phyloP scores from a whole-genome alignment of 2,888 invertebrate species.

The Lithosia quadra region DNA sequence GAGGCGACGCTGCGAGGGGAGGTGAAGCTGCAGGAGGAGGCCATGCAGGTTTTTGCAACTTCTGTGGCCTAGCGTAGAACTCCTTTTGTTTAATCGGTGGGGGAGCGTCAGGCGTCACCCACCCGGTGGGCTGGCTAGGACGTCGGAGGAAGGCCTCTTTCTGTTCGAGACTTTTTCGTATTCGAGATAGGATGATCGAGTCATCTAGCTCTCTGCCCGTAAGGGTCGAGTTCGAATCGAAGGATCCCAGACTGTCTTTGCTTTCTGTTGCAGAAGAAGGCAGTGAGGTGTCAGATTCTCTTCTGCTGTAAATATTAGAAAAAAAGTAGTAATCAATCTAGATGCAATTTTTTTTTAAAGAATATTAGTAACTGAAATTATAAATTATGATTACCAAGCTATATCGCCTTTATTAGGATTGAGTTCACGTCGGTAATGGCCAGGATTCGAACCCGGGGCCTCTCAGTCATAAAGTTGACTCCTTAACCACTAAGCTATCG shows the following conservation, averaged over 20 bases:
- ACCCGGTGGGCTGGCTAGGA: conserved; percentile 89
- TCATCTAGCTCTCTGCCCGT: conserved; percentile 90
- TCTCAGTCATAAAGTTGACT: too few species aligned
- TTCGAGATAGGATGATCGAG: conserved; percentile 91
- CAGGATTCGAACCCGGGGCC: too few species aligned
- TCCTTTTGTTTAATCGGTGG: conserved; percentile 89
- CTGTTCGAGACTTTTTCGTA: conserved; percentile 94
- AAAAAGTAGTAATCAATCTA: not conserved
- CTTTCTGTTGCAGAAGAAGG: conserved; percentile 89
- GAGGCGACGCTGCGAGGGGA: conserved; percentile 88
- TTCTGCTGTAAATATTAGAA: conserved; percentile 68
- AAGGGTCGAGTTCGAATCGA: conserved; percentile 89
- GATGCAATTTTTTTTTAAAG: too few species aligned
- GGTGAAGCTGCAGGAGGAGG: conserved; percentile 87
- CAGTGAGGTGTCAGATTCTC: conserved; percentile 88
- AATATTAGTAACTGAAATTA: too few species aligned
- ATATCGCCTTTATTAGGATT: too few species aligned
- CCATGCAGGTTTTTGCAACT: conserved; percentile 91
- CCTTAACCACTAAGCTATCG: too few species aligned
- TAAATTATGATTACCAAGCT: too few species aligned
- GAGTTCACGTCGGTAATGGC: too few species aligned
- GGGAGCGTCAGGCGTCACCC: conserved; percentile 83
- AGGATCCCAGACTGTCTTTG: conserved; percentile 90
- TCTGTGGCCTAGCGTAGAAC: conserved; percentile 93
- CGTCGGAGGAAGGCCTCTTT: conserved; percentile 95